These are phyloP conservation scores for Chrysina gloriosa DNA, from an alignment of 2,888 invertebrate species.

Conservation along the genomic window DNA sequence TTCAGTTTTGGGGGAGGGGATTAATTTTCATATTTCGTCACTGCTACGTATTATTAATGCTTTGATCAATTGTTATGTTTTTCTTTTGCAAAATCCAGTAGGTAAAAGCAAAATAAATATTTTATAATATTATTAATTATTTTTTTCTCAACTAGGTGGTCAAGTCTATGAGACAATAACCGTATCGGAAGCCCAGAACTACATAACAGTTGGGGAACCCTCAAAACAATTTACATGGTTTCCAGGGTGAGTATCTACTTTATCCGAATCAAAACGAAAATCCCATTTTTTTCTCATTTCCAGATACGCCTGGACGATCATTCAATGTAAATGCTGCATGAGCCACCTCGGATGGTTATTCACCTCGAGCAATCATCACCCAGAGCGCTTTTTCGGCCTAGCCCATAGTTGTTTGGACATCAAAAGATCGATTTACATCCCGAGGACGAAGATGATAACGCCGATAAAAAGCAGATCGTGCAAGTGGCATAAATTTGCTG, in stretches of 20 bases:
- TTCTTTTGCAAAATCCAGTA: no score
- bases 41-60: no score
- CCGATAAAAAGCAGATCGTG: no score
- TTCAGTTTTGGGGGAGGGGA: background rate
- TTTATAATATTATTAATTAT: no score
- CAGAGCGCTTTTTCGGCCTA: constrained; percentile 78
- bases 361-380: constrained; percentile 74
- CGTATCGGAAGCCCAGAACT: constrained; percentile 68
- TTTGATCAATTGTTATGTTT: no score
- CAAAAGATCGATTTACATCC: constrained; percentile 25
- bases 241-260: constrained; percentile 73
- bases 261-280: background rate
- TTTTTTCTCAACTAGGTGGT: constrained; percentile 67
- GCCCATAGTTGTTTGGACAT: constrained; percentile 68
- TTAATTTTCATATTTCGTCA: no score
- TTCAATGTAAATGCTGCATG: constrained; percentile 74
- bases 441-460: no score
- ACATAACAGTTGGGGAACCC: constrained; percentile 68
- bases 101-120: no score
- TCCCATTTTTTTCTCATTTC: background rate
- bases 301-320: constrained; percentile 86
- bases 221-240: constrained; percentile 87
- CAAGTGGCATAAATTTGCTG: no score
- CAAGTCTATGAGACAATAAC: constrained; percentile 86
- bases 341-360: constrained; percentile 86